Percentiles rank a stretch among this genome's conserved stretches.
These are phyloP conservation scores for Mimumesa dahlbomi DNA, from an alignment of 2,888 invertebrate species.

Conservation along the genomic window DNA sequence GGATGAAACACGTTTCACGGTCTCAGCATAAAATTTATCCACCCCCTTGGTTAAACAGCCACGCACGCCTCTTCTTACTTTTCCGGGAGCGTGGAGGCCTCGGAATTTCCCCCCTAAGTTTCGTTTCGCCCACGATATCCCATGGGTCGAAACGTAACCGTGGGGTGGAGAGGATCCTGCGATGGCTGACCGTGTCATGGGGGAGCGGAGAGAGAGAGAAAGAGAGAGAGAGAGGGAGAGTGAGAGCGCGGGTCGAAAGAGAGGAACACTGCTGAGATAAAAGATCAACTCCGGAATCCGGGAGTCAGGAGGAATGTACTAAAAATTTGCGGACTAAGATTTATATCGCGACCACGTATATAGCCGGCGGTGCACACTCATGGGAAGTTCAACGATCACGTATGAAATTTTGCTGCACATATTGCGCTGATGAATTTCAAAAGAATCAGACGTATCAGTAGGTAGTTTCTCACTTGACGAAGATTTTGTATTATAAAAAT, in stretches of 20 bases:
- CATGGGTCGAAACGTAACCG: slow-evolving; percentile 46
- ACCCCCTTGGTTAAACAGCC: slow-evolving; percentile 77
- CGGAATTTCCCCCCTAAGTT: slow-evolving; percentile 56
- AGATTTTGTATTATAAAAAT: no score
- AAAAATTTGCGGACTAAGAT: no score
- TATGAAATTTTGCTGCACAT: no score
- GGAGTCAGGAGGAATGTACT: background rate
- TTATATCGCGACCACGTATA: no score
- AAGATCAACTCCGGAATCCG: background rate
- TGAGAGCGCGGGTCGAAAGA: slow-evolving; percentile 9
- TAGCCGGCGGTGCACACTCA: no score
- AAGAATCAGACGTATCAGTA: no score
- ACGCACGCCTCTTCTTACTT: slow-evolving; percentile 74
- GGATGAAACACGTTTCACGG: slow-evolving; percentile 84
- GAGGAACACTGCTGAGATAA: slow-evolving; percentile 18
- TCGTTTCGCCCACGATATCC: slow-evolving; percentile 60
- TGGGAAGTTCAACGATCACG: no score
- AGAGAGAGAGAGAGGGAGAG: background rate
- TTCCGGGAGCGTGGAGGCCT: slow-evolving; percentile 45
- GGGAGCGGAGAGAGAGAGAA: slow-evolving; percentile 24
- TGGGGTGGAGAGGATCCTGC: slow-evolving; percentile 13
- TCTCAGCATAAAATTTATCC: slow-evolving; percentile 81
- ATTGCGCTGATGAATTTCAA: no score
- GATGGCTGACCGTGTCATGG: slow-evolving; percentile 34
- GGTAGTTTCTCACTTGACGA: no score